These are phyloP conservation scores for Meloe dianella DNA, from an alignment of 2,888 invertebrate species.

Conservation along the genomic window DNA sequence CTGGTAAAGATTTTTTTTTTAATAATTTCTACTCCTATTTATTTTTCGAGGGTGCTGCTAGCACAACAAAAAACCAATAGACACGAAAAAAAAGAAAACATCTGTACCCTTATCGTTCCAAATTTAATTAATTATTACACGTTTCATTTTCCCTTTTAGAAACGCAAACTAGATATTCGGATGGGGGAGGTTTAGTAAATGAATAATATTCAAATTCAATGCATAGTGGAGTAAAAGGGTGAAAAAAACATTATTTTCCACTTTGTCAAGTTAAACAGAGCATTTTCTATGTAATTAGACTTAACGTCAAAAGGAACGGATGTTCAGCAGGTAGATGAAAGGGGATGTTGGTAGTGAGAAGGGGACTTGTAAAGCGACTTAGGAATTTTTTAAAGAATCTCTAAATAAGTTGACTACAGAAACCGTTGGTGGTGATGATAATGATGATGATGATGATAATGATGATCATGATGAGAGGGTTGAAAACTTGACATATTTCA, in stretches of 20 bases:
- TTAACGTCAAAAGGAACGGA: slow-evolving; percentile 37
- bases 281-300: slow-evolving; percentile 36
- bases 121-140: background rate
- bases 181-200: background rate
- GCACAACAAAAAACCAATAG: no score
- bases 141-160: background rate
- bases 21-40: background rate
- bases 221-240: background rate
- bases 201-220: background rate
- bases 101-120: no score
- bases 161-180: no score
- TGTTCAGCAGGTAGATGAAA: slow-evolving; percentile 16
- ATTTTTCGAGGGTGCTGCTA: background rate
- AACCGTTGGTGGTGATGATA: background rate
- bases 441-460: no score
- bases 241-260: background rate
- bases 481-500: background rate
- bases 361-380: background rate
- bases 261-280: slow-evolving; percentile 19
- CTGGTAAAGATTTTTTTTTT: slow-evolving; percentile 61
- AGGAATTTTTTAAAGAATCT: background rate
- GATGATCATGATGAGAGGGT: background rate
- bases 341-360: background rate
- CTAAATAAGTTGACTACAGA: background rate
- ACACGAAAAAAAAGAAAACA: background rate